Base-by-base conservation (phyloP, 2,888 invertebrate species). In the Ectobius pallidus region DNA sequence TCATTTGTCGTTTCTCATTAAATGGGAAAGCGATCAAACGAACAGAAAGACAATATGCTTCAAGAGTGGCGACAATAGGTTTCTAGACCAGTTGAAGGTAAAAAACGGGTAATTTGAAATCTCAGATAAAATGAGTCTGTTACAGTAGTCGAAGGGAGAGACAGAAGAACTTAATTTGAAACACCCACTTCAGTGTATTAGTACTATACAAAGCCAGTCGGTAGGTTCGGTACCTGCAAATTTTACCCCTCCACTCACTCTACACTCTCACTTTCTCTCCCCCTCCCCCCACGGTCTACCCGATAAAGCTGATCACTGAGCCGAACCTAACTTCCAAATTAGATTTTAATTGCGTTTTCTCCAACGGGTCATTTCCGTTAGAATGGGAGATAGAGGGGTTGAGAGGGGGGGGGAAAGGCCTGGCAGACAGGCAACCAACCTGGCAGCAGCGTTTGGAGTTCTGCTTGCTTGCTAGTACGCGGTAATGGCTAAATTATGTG, bases 281-380 rank as follows among this genome's bases (percentile, higher is more conserved):
- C 65, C 58, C 71, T 46, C 32, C 20, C 22, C 70, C 69, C 71
- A 44, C 68, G 20, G 61, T 61, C 65, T 68, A 72, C 71, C 74
- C 74, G 75, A 76, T 76, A 76, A 76, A 74, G 75, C 75, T 72
- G 74, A 71, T 70, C 75, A 63, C 71, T 76, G 73, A 70, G 65
- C 70, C 70, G 75, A 34, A 67, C 25, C 72, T 76, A 76, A 76
- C 71, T 74, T 71, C 72, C 71, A 76, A 76, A 76, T 76, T 76
- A 76, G 76, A 76, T 76, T 76, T 76, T 76, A 76, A 76, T 76
- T 76, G 76, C 76, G 73, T 76, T 76, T 76, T 74, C 74, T 76
- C 74, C 74, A 58, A 72, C 73, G 75, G 71, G 73, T 73, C 74
- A 74, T 75, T 75, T 74, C 75, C 74, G 74, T 73, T 67, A 67